A percentile compares a stretch with the other conserved stretches of the same genome.
Conservation (phyloP, 2,113 vertebrate species). For the Motacilla alba region DNA sequence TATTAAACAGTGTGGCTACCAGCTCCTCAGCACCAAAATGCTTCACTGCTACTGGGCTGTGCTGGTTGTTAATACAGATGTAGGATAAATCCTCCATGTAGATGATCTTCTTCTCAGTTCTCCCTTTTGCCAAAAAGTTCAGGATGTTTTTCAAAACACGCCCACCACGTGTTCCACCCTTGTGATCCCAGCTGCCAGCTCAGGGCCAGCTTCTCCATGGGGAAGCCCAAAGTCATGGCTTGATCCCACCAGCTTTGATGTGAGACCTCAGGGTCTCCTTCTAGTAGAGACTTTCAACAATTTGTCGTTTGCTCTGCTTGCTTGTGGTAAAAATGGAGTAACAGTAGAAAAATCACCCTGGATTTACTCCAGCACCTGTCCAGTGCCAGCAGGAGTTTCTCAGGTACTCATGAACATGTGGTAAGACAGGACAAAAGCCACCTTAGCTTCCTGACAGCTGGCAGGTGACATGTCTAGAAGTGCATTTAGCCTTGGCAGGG, state of each 20-base stretch:
- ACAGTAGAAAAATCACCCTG: not conserved
- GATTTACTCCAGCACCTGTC: not conserved
- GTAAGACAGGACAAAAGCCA: not conserved
- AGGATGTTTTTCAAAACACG: not conserved
- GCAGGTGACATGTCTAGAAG: not conserved
- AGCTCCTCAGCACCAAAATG: not conserved
- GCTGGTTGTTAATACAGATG: not conserved
- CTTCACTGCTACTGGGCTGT: not conserved
- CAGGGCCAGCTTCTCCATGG: not conserved
- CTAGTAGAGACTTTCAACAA: not conserved
- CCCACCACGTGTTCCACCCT: accelerated
- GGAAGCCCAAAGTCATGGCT: not conserved
- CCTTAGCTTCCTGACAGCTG: not conserved
- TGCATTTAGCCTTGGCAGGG: not conserved
- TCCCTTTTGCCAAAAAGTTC: not conserved
- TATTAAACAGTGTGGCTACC: not conserved
- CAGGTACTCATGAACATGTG: not conserved
- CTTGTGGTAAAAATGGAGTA: not conserved
- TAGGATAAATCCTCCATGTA: not conserved
- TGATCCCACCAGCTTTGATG: not conserved
- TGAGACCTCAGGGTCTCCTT: not conserved
- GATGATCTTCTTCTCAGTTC: not conserved
- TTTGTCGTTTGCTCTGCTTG: not conserved
- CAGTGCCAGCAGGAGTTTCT: not conserved
- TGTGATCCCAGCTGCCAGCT: not conserved